These are phyloP conservation scores for Andrena fulva DNA, from an alignment of 2,888 invertebrate species.

Conservation along the genomic window DNA sequence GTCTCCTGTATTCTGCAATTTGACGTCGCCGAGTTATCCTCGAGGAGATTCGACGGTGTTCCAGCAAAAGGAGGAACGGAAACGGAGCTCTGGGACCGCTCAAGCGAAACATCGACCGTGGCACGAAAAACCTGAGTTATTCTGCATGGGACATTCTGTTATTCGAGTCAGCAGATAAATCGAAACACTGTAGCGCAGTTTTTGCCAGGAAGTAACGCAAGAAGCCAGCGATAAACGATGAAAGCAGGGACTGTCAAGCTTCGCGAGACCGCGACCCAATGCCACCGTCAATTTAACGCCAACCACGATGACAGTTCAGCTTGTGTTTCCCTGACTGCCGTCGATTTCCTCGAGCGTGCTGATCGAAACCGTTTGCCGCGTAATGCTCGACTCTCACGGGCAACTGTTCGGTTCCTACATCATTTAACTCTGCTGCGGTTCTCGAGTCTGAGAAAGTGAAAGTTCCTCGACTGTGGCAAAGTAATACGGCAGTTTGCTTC, in stretches of 20 bases:
- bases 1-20: conserved; percentile 91
- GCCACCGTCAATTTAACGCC: neutral
- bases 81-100: neutral
- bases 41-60: neutral
- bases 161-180: too few relatives aligned
- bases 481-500: too few relatives aligned
- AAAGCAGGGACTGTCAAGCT: conserved; percentile 2
- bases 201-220: neutral
- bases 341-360: conserved; percentile 20
- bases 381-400: neutral
- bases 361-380: conserved; percentile 2
- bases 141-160: too few relatives aligned
- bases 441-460: too few relatives aligned
- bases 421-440: too few relatives aligned
- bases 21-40: neutral
- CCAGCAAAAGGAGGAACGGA: neutral
- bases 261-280: neutral
- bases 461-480: too few relatives aligned
- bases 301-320: neutral
- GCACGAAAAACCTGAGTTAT: too few relatives aligned
- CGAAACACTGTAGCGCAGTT: too few relatives aligned
- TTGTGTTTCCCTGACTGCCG: neutral
- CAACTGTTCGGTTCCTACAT: neutral
- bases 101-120: neutral
- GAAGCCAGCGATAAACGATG: conserved; percentile 3